Conservation (phyloP, 2,888 invertebrate species). For the Leucophenga montana region DNA sequence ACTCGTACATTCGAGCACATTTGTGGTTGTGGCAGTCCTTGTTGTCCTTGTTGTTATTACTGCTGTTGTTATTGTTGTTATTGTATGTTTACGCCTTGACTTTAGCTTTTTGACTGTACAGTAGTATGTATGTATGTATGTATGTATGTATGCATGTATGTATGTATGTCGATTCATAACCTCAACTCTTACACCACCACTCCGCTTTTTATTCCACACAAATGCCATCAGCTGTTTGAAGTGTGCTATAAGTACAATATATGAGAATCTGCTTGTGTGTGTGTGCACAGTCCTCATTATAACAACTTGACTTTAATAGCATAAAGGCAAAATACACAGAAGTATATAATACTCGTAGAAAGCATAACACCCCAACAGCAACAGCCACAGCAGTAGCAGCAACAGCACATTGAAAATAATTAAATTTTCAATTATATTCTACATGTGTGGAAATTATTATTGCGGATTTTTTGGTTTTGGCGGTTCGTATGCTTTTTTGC, state of each 20-base stretch:
- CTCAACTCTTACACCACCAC: too few relatives aligned
- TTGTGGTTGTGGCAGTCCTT: slow-evolving; percentile 19
- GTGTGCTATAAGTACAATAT: slow-evolving; percentile 42
- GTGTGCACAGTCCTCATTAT: slow-evolving; percentile 49
- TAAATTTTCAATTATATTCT: slow-evolving; percentile 55
- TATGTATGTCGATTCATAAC: too few relatives aligned
- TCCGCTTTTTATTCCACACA: too few relatives aligned
- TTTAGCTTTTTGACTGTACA: neutral
- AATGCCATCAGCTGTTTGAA: neutral
- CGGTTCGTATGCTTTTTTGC: slow-evolving; percentile 28
- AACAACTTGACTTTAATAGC: slow-evolving; percentile 59
- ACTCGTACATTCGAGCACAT: neutral
- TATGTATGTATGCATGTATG: too few relatives aligned
- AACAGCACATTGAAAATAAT: slow-evolving; percentile 48
- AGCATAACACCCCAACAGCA: slow-evolving; percentile 30
- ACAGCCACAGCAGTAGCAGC: slow-evolving; percentile 14
- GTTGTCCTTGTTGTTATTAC: slow-evolving; percentile 14
- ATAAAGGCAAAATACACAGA: slow-evolving; percentile 42
- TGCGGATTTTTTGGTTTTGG: slow-evolving; percentile 36
- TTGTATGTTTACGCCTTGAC: slow-evolving; percentile 5
- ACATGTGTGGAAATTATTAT: slow-evolving; percentile 42
- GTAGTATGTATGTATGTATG: too few relatives aligned
- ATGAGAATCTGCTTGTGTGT: slow-evolving; percentile 42
- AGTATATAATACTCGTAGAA: neutral
- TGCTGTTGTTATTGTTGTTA: slow-evolving; percentile 20